Conservation (phyloP, 2,888 invertebrate genomes). For the Drosophila picticornis region DNA sequence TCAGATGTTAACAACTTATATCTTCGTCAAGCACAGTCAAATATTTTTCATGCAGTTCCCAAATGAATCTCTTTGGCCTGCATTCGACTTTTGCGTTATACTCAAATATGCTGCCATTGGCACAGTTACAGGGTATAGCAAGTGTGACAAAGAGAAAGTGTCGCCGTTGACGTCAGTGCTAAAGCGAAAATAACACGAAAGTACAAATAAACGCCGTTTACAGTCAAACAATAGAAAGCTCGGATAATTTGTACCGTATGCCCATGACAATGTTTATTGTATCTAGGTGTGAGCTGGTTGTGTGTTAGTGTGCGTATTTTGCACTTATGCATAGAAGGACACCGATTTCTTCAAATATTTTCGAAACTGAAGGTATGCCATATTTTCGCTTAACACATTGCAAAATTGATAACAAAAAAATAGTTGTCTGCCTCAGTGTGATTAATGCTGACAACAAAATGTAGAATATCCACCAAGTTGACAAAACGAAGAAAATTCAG, state of each 20-base stretch:
- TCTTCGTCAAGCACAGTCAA: neutral
- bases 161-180: conserved; percentile 19
- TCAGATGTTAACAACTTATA: neutral
- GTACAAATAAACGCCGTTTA: conserved; percentile 54
- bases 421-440: neutral
- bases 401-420: neutral
- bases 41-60: neutral
- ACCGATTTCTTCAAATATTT: neutral
- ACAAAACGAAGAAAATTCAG: too few relatives aligned
- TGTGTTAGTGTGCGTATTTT: neutral
- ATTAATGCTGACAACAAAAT: neutral
- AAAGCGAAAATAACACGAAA: conserved; percentile 41
- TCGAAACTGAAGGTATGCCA: neutral
- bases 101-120: neutral
- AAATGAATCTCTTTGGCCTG: neutral
- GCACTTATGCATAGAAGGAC: conserved; percentile 5
- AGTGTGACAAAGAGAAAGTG: conserved; percentile 38
- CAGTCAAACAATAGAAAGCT: conserved; percentile 52
- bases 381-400: neutral
- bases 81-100: neutral
- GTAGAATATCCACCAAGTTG: neutral
- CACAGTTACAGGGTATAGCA: conserved; percentile 24
- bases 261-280: conserved; percentile 18
- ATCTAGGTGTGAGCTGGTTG: neutral
- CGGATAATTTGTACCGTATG: conserved; percentile 49